Evolutionary conservation across 2,113 vertebrate genomes (phyloP).

Genomic region (Carassius auratus): DNA sequence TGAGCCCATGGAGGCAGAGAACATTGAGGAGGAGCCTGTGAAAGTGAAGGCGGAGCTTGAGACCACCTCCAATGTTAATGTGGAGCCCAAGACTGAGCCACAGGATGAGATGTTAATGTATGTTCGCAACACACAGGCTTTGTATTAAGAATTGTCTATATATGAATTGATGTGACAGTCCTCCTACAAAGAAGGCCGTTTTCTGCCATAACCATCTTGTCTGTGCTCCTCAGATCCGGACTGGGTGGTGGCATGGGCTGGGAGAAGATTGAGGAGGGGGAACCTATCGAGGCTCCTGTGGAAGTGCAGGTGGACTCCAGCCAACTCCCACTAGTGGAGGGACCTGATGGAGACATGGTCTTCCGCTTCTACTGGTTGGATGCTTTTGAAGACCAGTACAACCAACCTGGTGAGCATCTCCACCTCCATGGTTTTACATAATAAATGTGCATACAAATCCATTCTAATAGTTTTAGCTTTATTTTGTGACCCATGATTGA

Average conservation of each 20-base stretch:
- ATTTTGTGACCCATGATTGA: neutral
- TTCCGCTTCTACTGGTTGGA: slow-evolving; percentile 97
- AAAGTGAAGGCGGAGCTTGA: slow-evolving; percentile 67
- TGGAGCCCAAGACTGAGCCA: slow-evolving; percentile 66
- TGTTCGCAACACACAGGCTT: neutral
- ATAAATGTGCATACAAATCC: neutral
- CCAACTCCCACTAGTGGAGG: slow-evolving; percentile 84
- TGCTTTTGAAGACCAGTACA: slow-evolving; percentile 95
- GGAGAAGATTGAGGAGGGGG: slow-evolving; percentile 81
- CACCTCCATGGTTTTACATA: neutral
- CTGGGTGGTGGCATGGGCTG: slow-evolving; percentile 77
- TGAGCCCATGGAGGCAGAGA: slow-evolving; percentile 88
- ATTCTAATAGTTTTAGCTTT: neutral
- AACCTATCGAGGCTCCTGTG: slow-evolving; percentile 60
- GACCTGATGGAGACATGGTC: slow-evolving; percentile 83
- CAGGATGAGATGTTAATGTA: slow-evolving; percentile 67
- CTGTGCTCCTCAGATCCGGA: slow-evolving; percentile 54
- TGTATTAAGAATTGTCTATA: neutral
- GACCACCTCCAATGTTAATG: slow-evolving; percentile 62
- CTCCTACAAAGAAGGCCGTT: neutral
- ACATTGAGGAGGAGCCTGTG: slow-evolving; percentile 55
- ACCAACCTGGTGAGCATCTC: slow-evolving; percentile 82
- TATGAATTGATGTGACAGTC: neutral
- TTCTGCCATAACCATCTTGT: neutral
- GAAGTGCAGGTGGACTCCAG: slow-evolving; percentile 91